phyloP scores from a whole-genome alignment of 2,888 invertebrate genomes.

The Chaetoderma sp. region DNA sequence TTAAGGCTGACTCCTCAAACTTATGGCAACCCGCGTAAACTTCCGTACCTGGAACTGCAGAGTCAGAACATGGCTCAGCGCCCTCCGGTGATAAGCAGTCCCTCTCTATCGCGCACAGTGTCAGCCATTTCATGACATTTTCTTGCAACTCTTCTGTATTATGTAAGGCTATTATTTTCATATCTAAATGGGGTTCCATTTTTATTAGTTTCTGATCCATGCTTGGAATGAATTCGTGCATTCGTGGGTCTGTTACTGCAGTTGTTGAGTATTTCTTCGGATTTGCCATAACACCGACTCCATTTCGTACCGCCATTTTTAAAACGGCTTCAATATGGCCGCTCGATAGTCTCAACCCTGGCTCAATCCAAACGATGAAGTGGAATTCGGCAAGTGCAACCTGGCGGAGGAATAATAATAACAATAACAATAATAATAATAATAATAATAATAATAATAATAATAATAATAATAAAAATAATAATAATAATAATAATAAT shows the following conservation, averaged over 20 bases:
- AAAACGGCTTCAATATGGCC: slow-evolving; percentile 48
- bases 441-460: no score
- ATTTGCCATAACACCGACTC: slow-evolving; percentile 49
- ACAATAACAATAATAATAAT: no score
- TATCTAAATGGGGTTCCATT: slow-evolving; percentile 52
- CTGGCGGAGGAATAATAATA: no score
- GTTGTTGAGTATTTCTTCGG: slow-evolving; percentile 46
- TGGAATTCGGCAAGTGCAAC: slow-evolving; percentile 59
- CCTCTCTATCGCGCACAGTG: slow-evolving; percentile 63
- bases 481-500: no score
- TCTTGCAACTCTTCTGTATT: slow-evolving; percentile 54
- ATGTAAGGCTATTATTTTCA: slow-evolving; percentile 58
- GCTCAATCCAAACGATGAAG: slow-evolving; percentile 63
- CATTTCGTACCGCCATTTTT: slow-evolving; percentile 49
- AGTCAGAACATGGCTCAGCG: slow-evolving; percentile 46
- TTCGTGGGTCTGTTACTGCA: slow-evolving; percentile 57
- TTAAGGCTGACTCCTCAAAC: slow-evolving; percentile 68
- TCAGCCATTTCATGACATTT: slow-evolving; percentile 61
- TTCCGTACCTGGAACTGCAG: slow-evolving; percentile 34
- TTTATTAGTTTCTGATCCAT: slow-evolving; percentile 48
- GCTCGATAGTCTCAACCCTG: slow-evolving; percentile 38
- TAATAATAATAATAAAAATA: no score
- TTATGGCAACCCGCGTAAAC: slow-evolving; percentile 61
- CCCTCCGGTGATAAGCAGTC: slow-evolving; percentile 63
- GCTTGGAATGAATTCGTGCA: slow-evolving; percentile 61